Evolutionary conservation across 2,888 invertebrate species (phyloP), one percentile per base, ranked within the genome.

Genomic region (Netelia melanura): DNA sequence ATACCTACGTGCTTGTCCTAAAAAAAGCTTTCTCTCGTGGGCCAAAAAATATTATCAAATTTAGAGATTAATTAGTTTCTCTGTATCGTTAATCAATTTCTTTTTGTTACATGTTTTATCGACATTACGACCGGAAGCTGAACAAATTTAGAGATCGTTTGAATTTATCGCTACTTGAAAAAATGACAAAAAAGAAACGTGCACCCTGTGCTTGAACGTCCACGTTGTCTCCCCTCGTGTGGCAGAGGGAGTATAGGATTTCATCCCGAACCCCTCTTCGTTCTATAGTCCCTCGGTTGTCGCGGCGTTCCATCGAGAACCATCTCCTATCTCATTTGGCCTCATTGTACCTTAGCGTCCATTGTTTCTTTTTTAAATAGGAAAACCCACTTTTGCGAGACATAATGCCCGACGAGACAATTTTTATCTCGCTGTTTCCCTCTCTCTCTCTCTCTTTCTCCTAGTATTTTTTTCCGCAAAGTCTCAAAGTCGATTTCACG

Each of bases 341-440:
- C 93, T 93, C 93, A 93, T 93, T 93, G 93, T 93, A 89, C 91
- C 91, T 90, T 89, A 90, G 90, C 91, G 87, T 90, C 92, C 91
- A 92, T 93, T 93, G 93, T 93, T 93, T 93, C 21, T 83, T 84
- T 93, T 93, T 92, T 92, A 93, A 93, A 93, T 93, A 93, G 93
- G 91, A 91, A 81, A 91, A 90, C 91, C 92, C 91, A 92, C 92
- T 92, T 92, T 91, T 91, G 89, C 90, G 89, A 88, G 87, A 78
- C 74, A 68, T 54, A 62, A 65, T 62, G 76, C 72, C 64, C 72
- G 81, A 82, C 74, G 77, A 81, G 80, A 86, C 56, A 43, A 23
- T 71, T 67, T 67, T 71, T 78, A 38, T 72, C 68, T 72, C 67
- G 52, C 64, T 52, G 65, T 30, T 30, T 30, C 30, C 30, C 30